Evolutionary conservation across 2,888 invertebrate species (phyloP).

Genomic region (Xylocampa areola): DNA sequence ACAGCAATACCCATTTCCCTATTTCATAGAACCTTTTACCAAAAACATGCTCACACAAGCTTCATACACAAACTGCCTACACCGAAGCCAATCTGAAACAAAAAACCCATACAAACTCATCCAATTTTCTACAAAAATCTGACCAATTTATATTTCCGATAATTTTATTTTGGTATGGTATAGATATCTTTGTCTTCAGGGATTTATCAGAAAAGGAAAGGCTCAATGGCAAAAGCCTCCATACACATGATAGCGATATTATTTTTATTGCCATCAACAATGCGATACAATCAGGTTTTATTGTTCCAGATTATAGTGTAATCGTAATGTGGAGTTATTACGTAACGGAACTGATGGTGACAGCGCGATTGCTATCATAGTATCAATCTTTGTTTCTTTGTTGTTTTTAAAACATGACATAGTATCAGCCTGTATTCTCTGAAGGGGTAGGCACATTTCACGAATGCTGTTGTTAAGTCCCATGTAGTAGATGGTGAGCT

Average conservation of each 20-base stretch:
- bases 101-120: conserved; percentile 34
- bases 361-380: conserved; percentile 9
- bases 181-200: conserved; percentile 31
- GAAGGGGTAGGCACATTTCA: no score
- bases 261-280: conserved; percentile 64
- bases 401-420: no score
- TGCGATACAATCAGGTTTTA: conserved; percentile 67
- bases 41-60: conserved; percentile 12
- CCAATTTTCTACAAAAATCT: conserved; percentile 36
- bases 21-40: conserved; percentile 20
- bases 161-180: conserved; percentile 37
- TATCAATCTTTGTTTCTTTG: neutral
- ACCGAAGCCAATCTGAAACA: conserved; percentile 28
- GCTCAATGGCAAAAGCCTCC: conserved; percentile 18
- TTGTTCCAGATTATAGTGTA: conserved; percentile 47
- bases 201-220: conserved; percentile 37
- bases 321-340: conserved; percentile 45
- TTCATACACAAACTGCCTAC: conserved; percentile 22
- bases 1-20: conserved; percentile 16
- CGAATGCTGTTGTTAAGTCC: no score
- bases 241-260: conserved; percentile 56
- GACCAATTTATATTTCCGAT: conserved; percentile 33
- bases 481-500: no score
- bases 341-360: conserved; percentile 23
- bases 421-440: no score